Evolutionary conservation across 2,888 invertebrate genomes (phyloP), one percentile per base, ranked within the genome.

Genomic region (Noctua fimbriata): DNA sequence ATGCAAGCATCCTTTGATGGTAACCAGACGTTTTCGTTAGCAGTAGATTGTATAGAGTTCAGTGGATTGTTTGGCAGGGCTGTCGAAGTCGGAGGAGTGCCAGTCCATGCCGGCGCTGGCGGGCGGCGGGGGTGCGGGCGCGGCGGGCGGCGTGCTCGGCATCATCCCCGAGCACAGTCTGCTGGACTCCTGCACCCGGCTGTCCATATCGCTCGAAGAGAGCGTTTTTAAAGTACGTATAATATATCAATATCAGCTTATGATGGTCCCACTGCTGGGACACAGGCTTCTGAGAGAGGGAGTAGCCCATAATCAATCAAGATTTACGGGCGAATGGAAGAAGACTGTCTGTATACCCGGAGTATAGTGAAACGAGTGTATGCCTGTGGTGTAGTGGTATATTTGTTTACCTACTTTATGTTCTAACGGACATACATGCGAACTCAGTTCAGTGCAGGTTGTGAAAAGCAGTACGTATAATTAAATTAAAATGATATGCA

Each of bases 161-260:
- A 98, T 98, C 95, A 98, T 98, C 87, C 98, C 98, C 32, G 98
- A 98, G 95, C 98, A 98, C 93, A 98, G 98, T 83, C 97, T 99
- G 87, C 97, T 99, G 60, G 98, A 98, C 96, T 98, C 98, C 86
- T 98, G 98, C 94, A 98, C 98, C 12, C 97, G 99, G 58, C 97
- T 99, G 81, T 99, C 98, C 67, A 98, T 99, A 89, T 99, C 99
- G 83, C 97, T 99, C 79, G 99, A 99, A 95, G 99, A 97, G 90
- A 97, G 97, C 92, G 94, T 97, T 18, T 97, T 97, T 87, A 97
- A 97, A 95, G 97, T 96, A 88, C 0, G 77, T 78, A 66, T 28
- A 5, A 14, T n/a, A n/a, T 14, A 58, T 60, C 0, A 58, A 28
- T 6, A 58, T 16, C 2, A n/a, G 58, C 14, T 58, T 28, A 28